Conservation (phyloP, 2,888 invertebrate genomes). For the Unio pictorum region DNA sequence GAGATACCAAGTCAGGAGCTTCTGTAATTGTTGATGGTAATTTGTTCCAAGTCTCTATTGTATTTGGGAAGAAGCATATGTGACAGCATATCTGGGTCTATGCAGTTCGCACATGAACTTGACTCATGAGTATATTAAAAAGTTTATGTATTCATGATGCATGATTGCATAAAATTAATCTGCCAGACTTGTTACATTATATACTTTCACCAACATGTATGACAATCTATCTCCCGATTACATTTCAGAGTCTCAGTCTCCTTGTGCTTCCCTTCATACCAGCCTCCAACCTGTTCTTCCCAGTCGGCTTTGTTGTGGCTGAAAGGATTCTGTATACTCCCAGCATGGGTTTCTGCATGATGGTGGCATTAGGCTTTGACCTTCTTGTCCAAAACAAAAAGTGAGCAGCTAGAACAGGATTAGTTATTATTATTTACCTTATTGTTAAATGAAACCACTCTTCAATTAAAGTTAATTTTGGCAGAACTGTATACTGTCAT, state of each 20-base stretch:
- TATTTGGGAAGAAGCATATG: too few species aligned
- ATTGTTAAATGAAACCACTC: too few species aligned
- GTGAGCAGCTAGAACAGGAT: conserved; percentile 23
- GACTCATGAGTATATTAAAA: too few species aligned
- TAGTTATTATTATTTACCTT: not conserved
- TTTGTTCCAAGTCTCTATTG: too few species aligned
- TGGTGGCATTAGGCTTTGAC: conserved; percentile 81
- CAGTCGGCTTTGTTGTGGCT: conserved; percentile 97
- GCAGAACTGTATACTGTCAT: too few species aligned
- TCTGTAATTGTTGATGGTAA: too few species aligned
- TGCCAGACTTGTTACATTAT: not conserved
- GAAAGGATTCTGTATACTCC: conserved; percentile 96
- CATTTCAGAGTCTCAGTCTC: conserved; percentile 82
- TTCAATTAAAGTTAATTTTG: too few species aligned
- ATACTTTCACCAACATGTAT: not conserved
- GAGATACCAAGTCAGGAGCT: too few species aligned
- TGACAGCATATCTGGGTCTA: too few species aligned
- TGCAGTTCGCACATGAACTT: too few species aligned
- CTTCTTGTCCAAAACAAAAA: conserved; percentile 44
- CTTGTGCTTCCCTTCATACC: conserved; percentile 93
- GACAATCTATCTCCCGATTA: not conserved
- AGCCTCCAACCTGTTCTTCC: conserved; percentile 97
- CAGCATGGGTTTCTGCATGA: conserved; percentile 96
- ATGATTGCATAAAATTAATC: not conserved
- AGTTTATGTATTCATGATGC: not conserved